phyloP scores from a whole-genome alignment of 2,797 vertebrate species.

The Peromyscus nudipes region DNA sequence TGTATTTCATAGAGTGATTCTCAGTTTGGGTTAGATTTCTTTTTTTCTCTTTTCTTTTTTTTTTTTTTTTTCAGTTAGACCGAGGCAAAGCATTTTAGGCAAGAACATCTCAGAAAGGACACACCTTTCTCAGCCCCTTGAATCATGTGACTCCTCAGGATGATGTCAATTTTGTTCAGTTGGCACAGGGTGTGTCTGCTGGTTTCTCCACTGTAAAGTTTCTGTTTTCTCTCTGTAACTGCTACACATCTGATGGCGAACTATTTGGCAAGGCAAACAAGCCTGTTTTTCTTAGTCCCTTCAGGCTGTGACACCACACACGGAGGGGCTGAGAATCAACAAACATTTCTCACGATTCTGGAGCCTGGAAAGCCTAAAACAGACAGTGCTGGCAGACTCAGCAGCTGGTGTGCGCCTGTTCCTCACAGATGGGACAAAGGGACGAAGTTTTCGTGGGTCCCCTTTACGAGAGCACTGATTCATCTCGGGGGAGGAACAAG shows the following conservation, averaged over 20 bases:
- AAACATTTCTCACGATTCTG: background rate
- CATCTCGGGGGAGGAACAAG: background rate
- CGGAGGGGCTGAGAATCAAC: background rate
- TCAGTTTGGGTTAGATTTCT: background rate
- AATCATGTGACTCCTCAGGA: background rate
- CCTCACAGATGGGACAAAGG: background rate
- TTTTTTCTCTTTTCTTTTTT: background rate
- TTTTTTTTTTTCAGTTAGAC: background rate
- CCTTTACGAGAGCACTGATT: background rate
- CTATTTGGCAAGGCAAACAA: background rate
- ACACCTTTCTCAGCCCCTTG: background rate
- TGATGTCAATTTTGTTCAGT: background rate
- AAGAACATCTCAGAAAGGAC: background rate
- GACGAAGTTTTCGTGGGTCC: background rate
- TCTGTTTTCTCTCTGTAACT: conserved; percentile 7
- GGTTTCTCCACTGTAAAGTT: background rate
- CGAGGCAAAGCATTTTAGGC: background rate
- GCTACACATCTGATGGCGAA: background rate
- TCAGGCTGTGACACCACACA: background rate
- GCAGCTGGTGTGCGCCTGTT: background rate
- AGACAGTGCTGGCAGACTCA: background rate
- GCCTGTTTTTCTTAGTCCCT: background rate
- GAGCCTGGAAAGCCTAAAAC: background rate
- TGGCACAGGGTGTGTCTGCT: background rate
- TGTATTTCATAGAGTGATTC: background rate